phyloP scores from a whole-genome alignment of 2,113 vertebrate genomes.

The Ochotona princeps region DNA sequence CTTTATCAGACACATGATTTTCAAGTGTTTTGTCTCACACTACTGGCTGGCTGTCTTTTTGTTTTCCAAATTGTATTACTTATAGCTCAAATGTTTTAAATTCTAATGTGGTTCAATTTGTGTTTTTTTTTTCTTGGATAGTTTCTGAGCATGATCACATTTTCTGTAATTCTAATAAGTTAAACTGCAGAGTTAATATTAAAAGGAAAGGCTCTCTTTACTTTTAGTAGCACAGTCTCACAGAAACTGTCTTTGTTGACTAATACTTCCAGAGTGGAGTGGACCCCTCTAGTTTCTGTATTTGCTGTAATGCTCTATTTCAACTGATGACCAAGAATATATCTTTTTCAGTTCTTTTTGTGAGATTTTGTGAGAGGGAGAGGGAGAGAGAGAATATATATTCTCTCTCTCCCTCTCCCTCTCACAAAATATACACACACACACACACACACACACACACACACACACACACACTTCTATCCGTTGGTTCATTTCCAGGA shows the following conservation, averaged over 20 bases:
- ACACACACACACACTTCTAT: no score
- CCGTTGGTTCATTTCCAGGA: no score
- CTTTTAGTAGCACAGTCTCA: neutral
- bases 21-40: neutral
- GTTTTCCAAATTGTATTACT: neutral
- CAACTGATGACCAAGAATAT: neutral
- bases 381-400: no score
- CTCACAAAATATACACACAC: no score
- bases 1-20: neutral
- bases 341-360: no score
- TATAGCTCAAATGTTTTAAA: neutral
- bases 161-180: slow-evolving; percentile 39
- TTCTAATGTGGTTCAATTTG: neutral
- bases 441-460: no score
- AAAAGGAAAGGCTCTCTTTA: slow-evolving; percentile 26
- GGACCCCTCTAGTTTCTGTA: neutral
- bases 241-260: slow-evolving; percentile 29
- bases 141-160: neutral
- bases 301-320: slow-evolving; percentile 21
- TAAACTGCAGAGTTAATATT: slow-evolving; percentile 25
- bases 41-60: neutral
- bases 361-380: no score
- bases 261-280: neutral
- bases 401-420: no score
- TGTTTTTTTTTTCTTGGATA: neutral